Evolutionary conservation across 1,140 invertebrate species (phyloP).

Genomic region (Linepithema humile): DNA sequence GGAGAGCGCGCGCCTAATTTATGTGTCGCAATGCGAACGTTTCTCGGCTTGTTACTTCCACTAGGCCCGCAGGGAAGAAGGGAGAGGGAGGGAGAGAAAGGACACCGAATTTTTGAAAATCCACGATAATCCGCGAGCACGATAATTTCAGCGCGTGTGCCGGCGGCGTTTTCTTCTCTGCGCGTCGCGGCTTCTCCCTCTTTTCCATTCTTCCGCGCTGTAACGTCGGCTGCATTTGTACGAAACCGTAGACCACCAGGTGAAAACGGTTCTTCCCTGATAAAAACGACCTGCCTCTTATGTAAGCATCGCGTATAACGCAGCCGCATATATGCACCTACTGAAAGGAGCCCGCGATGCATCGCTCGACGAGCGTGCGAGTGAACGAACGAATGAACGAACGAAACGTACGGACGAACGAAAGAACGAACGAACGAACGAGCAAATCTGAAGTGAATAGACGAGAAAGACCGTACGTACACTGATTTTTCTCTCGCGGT

Average conservation of each 20-base stretch:
- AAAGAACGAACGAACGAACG: neutral
- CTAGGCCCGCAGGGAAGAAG: neutral
- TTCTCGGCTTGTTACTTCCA: constrained; percentile 22
- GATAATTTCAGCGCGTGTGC: constrained; percentile 18
- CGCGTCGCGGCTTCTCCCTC: neutral
- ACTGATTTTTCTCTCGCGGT: neutral
- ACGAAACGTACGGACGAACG: neutral
- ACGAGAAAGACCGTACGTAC: neutral
- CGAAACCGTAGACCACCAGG: constrained; percentile 6
- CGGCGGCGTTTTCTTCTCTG: constrained; percentile 29
- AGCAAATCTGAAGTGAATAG: neutral
- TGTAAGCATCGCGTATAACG: constrained; percentile 36
- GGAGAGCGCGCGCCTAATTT: constrained; percentile 13
- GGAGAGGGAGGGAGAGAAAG: neutral
- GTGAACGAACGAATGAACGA: neutral
- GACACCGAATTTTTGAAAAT: constrained; percentile 27
- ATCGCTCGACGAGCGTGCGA: neutral
- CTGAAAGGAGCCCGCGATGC: neutral
- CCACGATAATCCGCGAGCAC: constrained; percentile 32
- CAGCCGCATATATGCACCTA: neutral
- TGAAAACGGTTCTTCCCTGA: constrained; percentile 55
- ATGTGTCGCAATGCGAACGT: constrained; percentile 36
- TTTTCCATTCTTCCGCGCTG: neutral
- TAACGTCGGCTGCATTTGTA: constrained; percentile 8
- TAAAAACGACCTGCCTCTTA: constrained; percentile 45